These are phyloP conservation scores for Periphyllus acericola DNA, from an alignment of 2,888 invertebrate species.

Conservation along the genomic window DNA sequence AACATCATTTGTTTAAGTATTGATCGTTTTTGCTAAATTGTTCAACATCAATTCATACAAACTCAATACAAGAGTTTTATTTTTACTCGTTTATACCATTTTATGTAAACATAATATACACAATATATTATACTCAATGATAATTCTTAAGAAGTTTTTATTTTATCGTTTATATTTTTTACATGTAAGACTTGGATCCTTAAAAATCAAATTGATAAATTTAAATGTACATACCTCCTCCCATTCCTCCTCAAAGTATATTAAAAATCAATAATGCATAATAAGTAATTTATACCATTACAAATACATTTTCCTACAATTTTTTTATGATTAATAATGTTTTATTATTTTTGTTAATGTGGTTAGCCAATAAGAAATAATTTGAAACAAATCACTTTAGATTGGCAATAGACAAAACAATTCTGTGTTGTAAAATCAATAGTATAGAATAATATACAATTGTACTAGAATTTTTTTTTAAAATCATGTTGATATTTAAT, in stretches of 20 bases:
- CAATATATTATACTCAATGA: constrained; percentile 51
- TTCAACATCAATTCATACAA: constrained; percentile 30
- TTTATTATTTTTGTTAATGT: background rate
- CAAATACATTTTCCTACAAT: background rate
- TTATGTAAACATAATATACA: constrained; percentile 53
- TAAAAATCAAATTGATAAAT: background rate
- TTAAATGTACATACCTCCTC: background rate
- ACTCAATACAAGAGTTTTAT: constrained; percentile 50
- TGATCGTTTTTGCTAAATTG: constrained; percentile 39
- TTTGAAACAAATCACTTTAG: background rate
- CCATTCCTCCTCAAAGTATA: too few relatives aligned
- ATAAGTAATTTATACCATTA: constrained; percentile 7
- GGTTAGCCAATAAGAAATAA: background rate
- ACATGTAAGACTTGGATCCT: background rate
- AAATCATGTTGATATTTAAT: background rate
- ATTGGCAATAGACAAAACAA: constrained; percentile 11
- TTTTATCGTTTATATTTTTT: constrained; percentile 34
- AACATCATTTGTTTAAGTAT: constrained; percentile 47
- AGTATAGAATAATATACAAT: background rate
- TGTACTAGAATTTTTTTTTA: constrained; percentile 8
- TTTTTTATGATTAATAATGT: background rate
- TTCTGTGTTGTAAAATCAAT: constrained; percentile 16
- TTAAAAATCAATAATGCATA: background rate
- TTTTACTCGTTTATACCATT: constrained; percentile 53
- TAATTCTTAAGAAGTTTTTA: constrained; percentile 24